These are phyloP conservation scores for Buphagus erythrorhynchus DNA, from an alignment of 2,797 vertebrate genomes.

Conservation along the genomic window DNA sequence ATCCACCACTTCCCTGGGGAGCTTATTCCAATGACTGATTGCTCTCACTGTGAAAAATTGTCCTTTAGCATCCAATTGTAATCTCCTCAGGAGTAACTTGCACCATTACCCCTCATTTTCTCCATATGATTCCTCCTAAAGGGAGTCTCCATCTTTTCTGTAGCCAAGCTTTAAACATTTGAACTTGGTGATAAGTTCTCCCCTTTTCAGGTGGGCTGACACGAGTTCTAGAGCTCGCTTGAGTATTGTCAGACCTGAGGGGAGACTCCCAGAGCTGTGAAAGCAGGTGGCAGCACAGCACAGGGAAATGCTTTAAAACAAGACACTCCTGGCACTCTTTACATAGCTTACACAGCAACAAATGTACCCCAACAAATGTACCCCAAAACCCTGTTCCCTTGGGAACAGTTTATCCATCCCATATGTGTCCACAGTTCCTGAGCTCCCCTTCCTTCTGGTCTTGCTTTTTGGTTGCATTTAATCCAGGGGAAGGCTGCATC, in stretches of 20 bases:
- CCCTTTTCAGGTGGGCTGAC: background rate
- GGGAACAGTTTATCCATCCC: background rate
- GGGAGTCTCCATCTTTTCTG: background rate
- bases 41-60: background rate
- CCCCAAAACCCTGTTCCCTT: background rate
- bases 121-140: background rate
- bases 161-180: background rate
- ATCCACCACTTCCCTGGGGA: background rate
- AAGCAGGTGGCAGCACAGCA: background rate
- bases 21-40: background rate
- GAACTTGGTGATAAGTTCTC: background rate
- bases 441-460: background rate
- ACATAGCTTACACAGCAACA: accelerated
- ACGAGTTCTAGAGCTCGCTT: background rate
- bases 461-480: background rate
- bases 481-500: background rate
- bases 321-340: background rate
- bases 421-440: accelerated
- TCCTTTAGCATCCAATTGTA: background rate
- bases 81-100: background rate
- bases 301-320: background rate
- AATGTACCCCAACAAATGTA: accelerated
- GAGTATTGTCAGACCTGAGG: background rate
- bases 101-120: background rate
- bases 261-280: background rate